Evolutionary conservation across 1,140 invertebrate genomes (phyloP).

Genomic region (Metopolophium dirhodum): DNA sequence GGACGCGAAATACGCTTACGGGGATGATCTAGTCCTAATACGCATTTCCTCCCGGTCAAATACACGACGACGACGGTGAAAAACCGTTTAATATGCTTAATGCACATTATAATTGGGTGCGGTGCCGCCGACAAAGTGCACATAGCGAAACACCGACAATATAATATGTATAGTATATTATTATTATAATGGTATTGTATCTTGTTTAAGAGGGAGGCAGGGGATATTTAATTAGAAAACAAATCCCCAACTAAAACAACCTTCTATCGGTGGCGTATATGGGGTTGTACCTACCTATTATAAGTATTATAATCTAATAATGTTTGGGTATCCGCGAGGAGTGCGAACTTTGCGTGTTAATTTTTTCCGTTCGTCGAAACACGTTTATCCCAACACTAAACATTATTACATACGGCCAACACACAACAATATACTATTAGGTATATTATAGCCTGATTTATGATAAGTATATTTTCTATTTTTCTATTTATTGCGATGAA

Average conservation of each 20-base stretch:
- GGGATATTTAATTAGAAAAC: constrained; percentile 7
- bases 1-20: too few species aligned
- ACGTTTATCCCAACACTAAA: background rate
- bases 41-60: background rate
- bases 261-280: background rate
- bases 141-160: background rate
- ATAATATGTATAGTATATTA: background rate
- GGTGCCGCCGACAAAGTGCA: background rate
- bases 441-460: background rate
- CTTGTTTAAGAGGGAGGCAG: background rate
- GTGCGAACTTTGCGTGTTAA: background rate
- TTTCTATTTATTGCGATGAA: too few species aligned
- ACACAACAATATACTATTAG: background rate
- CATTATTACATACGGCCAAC: background rate
- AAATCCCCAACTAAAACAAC: background rate
- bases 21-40: background rate
- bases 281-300: background rate
- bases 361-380: background rate
- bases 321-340: background rate
- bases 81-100: background rate
- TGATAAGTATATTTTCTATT: background rate
- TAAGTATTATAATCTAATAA: background rate
- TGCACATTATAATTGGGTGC: constrained; percentile 6
- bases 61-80: background rate
- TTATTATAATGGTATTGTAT: background rate